A percentile compares a stretch with the other conserved stretches of the same genome.
Conservation (phyloP, 2,113 vertebrate species). For the Reinhardtius hippoglossoides region DNA sequence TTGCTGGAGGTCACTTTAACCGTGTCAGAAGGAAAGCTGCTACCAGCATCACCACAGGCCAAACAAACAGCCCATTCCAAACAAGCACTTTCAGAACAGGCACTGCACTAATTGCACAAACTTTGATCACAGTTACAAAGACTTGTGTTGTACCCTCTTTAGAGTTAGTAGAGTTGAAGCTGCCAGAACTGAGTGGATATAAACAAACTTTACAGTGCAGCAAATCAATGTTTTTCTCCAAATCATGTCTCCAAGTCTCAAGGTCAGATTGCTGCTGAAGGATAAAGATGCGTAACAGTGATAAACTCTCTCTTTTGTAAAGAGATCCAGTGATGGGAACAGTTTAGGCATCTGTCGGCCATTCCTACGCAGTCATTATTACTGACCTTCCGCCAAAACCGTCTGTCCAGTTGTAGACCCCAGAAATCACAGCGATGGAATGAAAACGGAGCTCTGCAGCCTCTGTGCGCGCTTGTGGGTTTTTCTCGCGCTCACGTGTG, state of each 20-base stretch:
- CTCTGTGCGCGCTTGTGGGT: constrained; percentile 33
- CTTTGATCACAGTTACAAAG: not conserved
- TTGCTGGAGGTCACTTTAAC: no score
- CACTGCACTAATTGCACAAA: no score
- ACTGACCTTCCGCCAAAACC: constrained; percentile 39
- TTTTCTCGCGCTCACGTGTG: constrained; percentile 55
- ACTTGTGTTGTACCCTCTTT: not conserved
- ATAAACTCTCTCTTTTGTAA: constrained; percentile 65
- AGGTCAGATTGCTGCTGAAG: constrained; percentile 47
- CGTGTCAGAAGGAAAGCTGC: no score
- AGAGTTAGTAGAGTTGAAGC: constrained; percentile 12
- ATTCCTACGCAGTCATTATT: constrained; percentile 50
- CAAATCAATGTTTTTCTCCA: not conserved
- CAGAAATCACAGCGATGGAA: constrained; percentile 41
- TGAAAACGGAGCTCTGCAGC: constrained; percentile 38
- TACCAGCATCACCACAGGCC: no score
- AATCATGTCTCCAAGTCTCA: constrained; percentile 27
- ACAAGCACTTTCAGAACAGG: no score
- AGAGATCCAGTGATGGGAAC: constrained; percentile 63
- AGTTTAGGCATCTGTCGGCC: constrained; percentile 62
- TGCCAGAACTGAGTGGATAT: constrained; percentile 15
- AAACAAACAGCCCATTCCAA: no score
- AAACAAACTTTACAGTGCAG: constrained; percentile 30
- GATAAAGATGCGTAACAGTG: constrained; percentile 52
- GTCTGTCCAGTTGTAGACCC: constrained; percentile 41